Conservation (phyloP, 2,113 vertebrate genomes). For the Sclerurus mexicanus region DNA sequence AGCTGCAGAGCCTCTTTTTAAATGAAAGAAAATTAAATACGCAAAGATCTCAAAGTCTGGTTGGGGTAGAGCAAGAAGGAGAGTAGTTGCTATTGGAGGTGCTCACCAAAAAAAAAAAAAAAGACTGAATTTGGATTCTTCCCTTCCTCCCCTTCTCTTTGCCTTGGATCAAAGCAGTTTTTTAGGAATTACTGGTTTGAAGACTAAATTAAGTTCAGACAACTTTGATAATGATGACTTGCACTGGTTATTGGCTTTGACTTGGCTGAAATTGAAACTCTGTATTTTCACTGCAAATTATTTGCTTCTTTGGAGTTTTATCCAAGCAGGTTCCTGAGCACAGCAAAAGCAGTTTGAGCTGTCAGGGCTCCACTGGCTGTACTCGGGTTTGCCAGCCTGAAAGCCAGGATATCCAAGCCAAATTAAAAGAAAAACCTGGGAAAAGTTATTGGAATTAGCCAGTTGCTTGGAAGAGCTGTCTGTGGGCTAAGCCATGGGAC, state of each 20-base stretch:
- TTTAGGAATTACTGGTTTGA: not conserved
- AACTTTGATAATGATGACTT: not conserved
- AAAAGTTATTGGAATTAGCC: not conserved
- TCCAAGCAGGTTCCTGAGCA: not conserved
- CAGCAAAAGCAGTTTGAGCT: not conserved
- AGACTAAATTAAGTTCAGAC: not conserved
- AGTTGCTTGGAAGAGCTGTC: not conserved
- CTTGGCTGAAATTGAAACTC: conserved; percentile 24
- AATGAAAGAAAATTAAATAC: not conserved
- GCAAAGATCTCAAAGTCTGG: not conserved
- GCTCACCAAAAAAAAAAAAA: not conserved
- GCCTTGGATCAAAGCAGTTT: not conserved
- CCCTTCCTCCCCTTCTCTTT: not conserved
- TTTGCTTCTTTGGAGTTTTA: not conserved
- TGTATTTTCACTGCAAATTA: not conserved
- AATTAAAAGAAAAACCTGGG: not conserved
- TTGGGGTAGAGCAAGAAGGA: not conserved
- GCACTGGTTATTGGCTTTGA: not conserved
- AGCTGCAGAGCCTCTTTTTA: not conserved
- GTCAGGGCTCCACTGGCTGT: not conserved
- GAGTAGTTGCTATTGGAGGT: not conserved
- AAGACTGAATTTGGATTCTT: not conserved
- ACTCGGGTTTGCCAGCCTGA: not conserved
- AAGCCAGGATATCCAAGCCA: not conserved
- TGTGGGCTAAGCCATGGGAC: not conserved